Percentiles rank a stretch among this genome's conserved stretches.
These are phyloP conservation scores for Microctenopoma lineatum DNA, from an alignment of 2,797 vertebrate species.

Conservation along the genomic window DNA sequence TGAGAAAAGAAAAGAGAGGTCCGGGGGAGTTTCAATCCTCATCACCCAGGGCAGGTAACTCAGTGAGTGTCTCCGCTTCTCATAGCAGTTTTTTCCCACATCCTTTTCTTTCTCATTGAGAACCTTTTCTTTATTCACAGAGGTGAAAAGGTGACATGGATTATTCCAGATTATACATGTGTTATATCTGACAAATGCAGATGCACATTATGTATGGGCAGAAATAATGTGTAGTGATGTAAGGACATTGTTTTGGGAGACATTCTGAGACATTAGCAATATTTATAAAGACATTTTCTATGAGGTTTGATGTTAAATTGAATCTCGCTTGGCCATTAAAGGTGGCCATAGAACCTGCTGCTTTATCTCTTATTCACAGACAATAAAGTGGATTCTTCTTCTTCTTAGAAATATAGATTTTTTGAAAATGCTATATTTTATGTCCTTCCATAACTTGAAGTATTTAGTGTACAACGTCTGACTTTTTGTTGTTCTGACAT, in stretches of 20 bases:
- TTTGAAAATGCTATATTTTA: too few species aligned
- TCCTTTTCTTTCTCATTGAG: conserved; percentile 21
- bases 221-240: too few species aligned
- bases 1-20: conserved; percentile 58
- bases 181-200: neutral
- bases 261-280: neutral
- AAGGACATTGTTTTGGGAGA: neutral
- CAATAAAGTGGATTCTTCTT: too few species aligned
- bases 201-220: neutral
- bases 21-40: conserved; percentile 68
- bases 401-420: too few species aligned
- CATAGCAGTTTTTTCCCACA: conserved; percentile 29
- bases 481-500: too few species aligned
- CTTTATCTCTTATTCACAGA: too few species aligned
- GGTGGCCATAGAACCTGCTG: too few species aligned
- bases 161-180: neutral
- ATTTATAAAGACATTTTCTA: neutral
- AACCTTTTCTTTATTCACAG: conserved; percentile 2
- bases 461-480: too few species aligned
- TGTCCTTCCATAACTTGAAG: too few species aligned
- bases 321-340: too few species aligned
- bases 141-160: conserved; percentile 43
- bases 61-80: conserved; percentile 52
- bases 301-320: too few species aligned
- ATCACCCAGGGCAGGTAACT: conserved; percentile 58